Conservation (phyloP, 1,140 invertebrate genomes). For the Temnothorax curvispinosus region DNA sequence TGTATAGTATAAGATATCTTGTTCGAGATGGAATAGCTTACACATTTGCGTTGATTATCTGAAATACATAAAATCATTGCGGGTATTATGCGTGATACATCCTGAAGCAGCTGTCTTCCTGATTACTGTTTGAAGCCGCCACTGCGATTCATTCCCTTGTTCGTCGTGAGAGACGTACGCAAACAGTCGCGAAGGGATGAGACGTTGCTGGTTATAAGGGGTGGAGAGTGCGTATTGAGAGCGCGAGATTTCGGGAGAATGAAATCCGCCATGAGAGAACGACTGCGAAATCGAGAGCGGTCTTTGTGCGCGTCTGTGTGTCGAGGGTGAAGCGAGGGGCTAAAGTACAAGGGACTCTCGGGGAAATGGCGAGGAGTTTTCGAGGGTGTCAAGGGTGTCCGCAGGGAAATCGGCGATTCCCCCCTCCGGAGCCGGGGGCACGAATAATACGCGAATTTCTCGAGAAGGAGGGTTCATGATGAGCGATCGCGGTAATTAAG, state of each 20-base stretch:
- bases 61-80: constrained; percentile 1
- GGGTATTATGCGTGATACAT: not conserved
- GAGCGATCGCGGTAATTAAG: constrained; percentile 76
- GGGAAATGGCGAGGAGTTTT: constrained; percentile 43
- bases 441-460: constrained; percentile 62
- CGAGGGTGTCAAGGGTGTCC: constrained; percentile 53
- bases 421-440: constrained; percentile 6
- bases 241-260: constrained; percentile 46
- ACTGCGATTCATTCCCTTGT: not conserved
- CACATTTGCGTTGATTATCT: not conserved
- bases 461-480: constrained; percentile 39
- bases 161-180: constrained; percentile 14
- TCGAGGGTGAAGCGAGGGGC: constrained; percentile 24
- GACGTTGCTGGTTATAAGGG: constrained; percentile 15
- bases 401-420: constrained; percentile 52
- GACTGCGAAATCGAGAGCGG: not conserved
- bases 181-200: not conserved
- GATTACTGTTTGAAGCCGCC: constrained; percentile 23
- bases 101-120: constrained; percentile 16
- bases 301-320: not conserved
- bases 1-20: not conserved
- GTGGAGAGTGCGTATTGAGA: constrained; percentile 16
- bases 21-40: not conserved
- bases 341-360: constrained; percentile 13
- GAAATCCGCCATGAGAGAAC: constrained; percentile 44